phyloP scores from a whole-genome alignment of 2,888 invertebrate species.

The Leptothorax acervorum region DNA sequence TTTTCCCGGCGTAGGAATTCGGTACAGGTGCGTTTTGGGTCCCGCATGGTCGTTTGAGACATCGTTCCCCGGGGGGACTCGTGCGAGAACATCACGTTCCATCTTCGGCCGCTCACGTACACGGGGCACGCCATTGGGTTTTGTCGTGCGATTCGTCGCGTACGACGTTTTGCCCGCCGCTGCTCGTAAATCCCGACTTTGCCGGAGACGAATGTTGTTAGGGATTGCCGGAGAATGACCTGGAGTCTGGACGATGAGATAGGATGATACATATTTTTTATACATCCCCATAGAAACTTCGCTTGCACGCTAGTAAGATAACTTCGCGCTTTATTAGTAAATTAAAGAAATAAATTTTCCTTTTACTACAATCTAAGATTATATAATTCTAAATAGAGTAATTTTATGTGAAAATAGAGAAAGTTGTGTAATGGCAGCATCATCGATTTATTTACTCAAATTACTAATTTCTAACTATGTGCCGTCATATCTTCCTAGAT shows the following conservation, averaged over 20 bases:
- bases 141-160: conserved; percentile 77
- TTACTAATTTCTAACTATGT: not conserved
- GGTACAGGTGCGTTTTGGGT: conserved; percentile 77
- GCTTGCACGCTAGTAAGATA: not conserved
- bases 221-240: conserved; percentile 30
- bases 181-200: conserved; percentile 60
- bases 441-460: not conserved
- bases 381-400: not conserved
- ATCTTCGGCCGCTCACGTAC: conserved; percentile 78
- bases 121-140: conserved; percentile 54
- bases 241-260: conserved; percentile 14
- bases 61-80: conserved; percentile 82
- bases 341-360: not conserved
- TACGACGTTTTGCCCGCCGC: conserved; percentile 58
- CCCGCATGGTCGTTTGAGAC: conserved; percentile 85
- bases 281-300: not conserved
- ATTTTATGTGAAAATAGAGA: not conserved
- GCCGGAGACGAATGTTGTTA: conserved; percentile 39
- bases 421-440: not conserved
- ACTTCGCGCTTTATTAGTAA: not conserved
- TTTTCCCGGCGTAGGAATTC: conserved; percentile 67
- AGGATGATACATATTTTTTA: conserved; percentile 9
- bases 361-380: not conserved
- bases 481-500: not conserved
- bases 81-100: conserved; percentile 81